Base-by-base conservation (phyloP, 2,797 vertebrate species). In the Notamacropus eugenii region DNA sequence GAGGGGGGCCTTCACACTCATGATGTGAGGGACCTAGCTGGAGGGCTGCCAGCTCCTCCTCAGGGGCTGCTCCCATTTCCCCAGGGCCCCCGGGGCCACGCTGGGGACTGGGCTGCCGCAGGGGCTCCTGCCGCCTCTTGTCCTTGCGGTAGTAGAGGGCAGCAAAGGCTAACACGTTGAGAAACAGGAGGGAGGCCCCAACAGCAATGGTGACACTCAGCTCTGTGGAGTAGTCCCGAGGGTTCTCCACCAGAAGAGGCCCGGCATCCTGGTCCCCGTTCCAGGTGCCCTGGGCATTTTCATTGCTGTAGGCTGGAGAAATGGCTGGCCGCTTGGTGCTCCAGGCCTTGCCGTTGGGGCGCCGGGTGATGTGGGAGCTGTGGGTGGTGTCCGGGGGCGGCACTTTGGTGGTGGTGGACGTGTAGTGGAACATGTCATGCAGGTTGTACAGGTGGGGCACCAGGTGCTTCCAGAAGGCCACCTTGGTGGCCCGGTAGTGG, bases 351-450 rank as follows among this genome's bases (percentile, higher is more conserved):
- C 99, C 99, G 0, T 99, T 99, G 98, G 99, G 99, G 92, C 99
- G 99, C 98, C 99, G 99, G 92, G 99, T 99, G 98, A 99, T 99
- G 97, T 99, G 98, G 93, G 99, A 99, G 98, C 99, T 99, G 98
- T 99, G 99, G 0, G 99, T 99, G 97, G 99, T 99, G 97, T 99
- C 99, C 0, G 99, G 99, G 0, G 99, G 99, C 0, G 99, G 99
- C 99, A 99, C 99, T 99, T 99, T 99, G 98, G 99, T 99, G 98
- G 99, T 99, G 95, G 99, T 99, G 96, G 99, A 99, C 28, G 99
- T 99, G 98, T 99, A 99, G 97, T 99, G 99, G 99, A 99, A 99
- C 99, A 99, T 99, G 96, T 99, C 99, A 0, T 99, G 99, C 93
- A 99, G 99, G 98, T 99, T 99, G 98, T 99, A 99, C 55, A 99